phyloP scores from a whole-genome alignment of 2,888 invertebrate genomes.

The Rapana venosa region DNA sequence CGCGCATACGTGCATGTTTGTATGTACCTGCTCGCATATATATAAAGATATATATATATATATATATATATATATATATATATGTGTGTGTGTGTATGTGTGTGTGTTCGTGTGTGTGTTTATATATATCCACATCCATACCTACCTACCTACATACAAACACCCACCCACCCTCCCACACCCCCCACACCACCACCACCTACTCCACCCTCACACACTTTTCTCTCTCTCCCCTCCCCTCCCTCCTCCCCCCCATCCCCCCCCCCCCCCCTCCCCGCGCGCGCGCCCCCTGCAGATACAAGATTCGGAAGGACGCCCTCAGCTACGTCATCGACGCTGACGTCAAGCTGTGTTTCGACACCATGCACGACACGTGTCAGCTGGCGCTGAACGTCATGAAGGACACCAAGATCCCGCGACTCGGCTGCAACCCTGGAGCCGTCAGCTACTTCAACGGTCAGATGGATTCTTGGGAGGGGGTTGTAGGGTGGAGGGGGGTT shows the following conservation, averaged over 20 bases:
- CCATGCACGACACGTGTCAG: constrained; percentile 31
- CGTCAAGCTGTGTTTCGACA: constrained; percentile 47
- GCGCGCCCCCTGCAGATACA: constrained; percentile 29
- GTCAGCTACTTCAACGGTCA: constrained; percentile 22
- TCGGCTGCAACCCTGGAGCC: constrained; percentile 28
- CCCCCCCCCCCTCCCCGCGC: not conserved
- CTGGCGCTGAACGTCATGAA: constrained; percentile 15
- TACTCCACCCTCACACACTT: too few relatives aligned
- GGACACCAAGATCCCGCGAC: constrained; percentile 38
- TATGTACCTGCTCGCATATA: not conserved
- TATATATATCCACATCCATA: too few relatives aligned
- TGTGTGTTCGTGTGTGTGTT: too few relatives aligned
- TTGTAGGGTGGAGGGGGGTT: not conserved
- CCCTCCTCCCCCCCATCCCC: not conserved
- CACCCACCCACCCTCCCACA: too few relatives aligned
- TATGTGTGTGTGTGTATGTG: too few relatives aligned
- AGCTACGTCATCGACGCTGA: constrained; percentile 49
- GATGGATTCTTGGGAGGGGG: not conserved
- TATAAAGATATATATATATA: not conserved
- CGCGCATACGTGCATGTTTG: not conserved
- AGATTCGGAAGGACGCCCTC: constrained; percentile 34
- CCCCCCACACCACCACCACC: too few relatives aligned
- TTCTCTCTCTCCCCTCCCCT: not conserved
- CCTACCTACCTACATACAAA: too few relatives aligned
- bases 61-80: not conserved